Percentiles rank a stretch among this genome's conserved stretches.
These are phyloP conservation scores for Drosophila maculinotata DNA, from an alignment of 2,888 invertebrate species.

Conservation along the genomic window DNA sequence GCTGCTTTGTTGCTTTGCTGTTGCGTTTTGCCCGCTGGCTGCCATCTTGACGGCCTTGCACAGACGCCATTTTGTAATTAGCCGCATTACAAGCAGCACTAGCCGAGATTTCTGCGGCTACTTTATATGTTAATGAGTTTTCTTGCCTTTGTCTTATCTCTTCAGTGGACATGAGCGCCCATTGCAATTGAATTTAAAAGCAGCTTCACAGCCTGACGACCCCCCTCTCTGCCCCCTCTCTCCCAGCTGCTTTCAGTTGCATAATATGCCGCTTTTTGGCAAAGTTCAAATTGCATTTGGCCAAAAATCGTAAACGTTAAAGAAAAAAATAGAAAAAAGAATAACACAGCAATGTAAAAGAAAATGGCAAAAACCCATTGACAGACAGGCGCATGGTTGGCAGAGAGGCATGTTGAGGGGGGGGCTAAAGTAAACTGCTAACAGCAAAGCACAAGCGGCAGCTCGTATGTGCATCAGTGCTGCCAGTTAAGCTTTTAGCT, in stretches of 20 bases:
- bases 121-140: conserved; percentile 80
- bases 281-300: conserved; percentile 75
- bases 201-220: conserved; percentile 41
- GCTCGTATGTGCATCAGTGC: conserved; percentile 29
- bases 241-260: conserved; percentile 31
- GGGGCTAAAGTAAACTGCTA: conserved; percentile 41
- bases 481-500: neutral
- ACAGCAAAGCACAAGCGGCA: conserved; percentile 46
- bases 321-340: conserved; percentile 18
- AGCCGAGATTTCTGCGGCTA: conserved; percentile 60
- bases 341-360: conserved; percentile 38
- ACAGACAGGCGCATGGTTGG: conserved; percentile 34
- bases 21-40: conserved; percentile 20
- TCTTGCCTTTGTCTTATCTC: conserved; percentile 54
- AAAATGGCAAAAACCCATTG: conserved; percentile 55
- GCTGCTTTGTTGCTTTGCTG: too few relatives aligned
- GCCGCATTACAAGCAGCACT: conserved; percentile 66
- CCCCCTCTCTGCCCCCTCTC: neutral
- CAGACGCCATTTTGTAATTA: conserved; percentile 68
- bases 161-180: conserved; percentile 50
- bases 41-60: conserved; percentile 18
- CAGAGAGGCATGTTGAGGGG: conserved; percentile 8
- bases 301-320: conserved; percentile 39
- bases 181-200: conserved; percentile 71
- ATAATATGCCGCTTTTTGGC: conserved; percentile 44